These are phyloP conservation scores for Podotricha telesiphe DNA, from an alignment of 2,888 invertebrate genomes.

Conservation along the genomic window DNA sequence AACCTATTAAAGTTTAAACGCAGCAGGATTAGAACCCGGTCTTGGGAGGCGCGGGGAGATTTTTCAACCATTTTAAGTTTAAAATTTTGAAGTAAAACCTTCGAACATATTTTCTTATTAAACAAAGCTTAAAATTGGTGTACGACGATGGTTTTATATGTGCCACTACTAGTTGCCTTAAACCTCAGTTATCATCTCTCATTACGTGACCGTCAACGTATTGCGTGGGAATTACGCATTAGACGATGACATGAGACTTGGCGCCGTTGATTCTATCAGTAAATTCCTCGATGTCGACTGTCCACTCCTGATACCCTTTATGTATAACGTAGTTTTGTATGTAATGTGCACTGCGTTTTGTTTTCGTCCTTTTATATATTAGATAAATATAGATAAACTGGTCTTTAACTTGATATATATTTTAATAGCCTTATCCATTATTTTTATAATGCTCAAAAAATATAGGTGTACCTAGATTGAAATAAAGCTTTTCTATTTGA, in stretches of 20 bases:
- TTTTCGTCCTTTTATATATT: background rate
- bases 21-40: no score
- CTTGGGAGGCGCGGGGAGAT: no score
- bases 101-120: background rate
- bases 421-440: no score
- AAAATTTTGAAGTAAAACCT: background rate
- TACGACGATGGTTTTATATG: background rate
- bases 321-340: slow-evolving; percentile 21
- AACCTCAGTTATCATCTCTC: slow-evolving; percentile 38
- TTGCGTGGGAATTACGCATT: slow-evolving; percentile 50
- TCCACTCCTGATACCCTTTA: slow-evolving; percentile 31
- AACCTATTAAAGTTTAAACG: no score
- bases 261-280: slow-evolving; percentile 48
- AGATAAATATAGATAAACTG: background rate
- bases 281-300: slow-evolving; percentile 48
- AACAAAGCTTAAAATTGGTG: background rate
- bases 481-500: no score
- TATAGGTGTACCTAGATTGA: no score
- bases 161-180: background rate
- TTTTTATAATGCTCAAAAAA: no score
- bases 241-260: slow-evolving; percentile 46
- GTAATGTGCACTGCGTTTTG: background rate
- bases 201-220: slow-evolving; percentile 42
- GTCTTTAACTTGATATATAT: no score
- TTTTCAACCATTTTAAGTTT: no score